Base-by-base conservation (phyloP, 2,797 vertebrate genomes). In the Lemur catta region DNA sequence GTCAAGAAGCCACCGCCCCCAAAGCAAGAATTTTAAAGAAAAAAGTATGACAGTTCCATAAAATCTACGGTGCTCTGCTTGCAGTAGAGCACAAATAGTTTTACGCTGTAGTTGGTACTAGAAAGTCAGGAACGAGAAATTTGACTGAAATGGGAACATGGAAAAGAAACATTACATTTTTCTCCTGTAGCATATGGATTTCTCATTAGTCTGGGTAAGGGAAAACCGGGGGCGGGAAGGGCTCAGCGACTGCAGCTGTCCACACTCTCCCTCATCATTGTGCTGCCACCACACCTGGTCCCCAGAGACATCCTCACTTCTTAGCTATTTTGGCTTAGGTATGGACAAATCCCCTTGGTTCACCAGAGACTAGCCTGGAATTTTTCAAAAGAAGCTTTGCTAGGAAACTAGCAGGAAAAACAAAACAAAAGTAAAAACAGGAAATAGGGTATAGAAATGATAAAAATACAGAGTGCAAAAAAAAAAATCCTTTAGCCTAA, bases 261-360 rank as follows among this genome's bases (percentile, higher is more conserved):
- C 91, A 55, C 93, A 63, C 96, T 71, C 79, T 57, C 84, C 79
- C 84, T 93, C 92, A 50, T 84, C 95, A 33, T 69, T 89, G 96
- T 76, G 67, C 93, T n/a, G 96, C 97, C 94, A 61, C 97, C 96
- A 96, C 93, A 97, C 97, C 96, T 98, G 97, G 84, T 97, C 97
- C 89, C 95, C 84, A 46, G 97, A 55, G 96, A 80, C 72, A 30
- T 93, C 93, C 95, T 97, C 96, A 91, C 55, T 82, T 79, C 96
- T 96, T 46, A 97, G 97, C 96, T 97, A 93, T 97, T 93, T 96
- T 96, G 97, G 96, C 97, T 90, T 89, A 95, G 89, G 89, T 97
- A 61, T 88, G 95, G 89, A 94, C 87, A 97, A 92, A 97, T 96
- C 93, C 93, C 86, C 89, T 67, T 59, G 89, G 89, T 86, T 95